These are phyloP conservation scores for Pilophorus perplexus DNA, from an alignment of 2,888 invertebrate species.

Conservation along the genomic window DNA sequence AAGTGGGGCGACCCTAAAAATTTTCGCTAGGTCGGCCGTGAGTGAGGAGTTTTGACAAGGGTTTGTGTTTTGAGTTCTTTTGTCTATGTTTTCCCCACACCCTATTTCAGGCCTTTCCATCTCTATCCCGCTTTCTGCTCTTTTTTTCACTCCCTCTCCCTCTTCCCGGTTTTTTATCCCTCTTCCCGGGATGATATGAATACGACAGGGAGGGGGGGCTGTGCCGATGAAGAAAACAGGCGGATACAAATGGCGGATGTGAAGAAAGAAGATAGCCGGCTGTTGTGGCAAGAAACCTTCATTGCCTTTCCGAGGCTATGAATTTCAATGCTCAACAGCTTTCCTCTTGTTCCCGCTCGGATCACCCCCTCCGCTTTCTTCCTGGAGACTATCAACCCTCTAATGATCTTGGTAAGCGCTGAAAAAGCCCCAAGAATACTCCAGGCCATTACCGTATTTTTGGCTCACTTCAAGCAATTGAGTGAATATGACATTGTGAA, in stretches of 20 bases:
- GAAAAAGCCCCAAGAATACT: too few relatives aligned
- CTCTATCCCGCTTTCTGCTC: too few relatives aligned
- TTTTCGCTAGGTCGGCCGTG: background rate
- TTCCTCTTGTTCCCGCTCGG: slow-evolving; percentile 16
- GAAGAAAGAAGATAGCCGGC: slow-evolving; percentile 17
- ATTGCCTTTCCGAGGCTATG: slow-evolving; percentile 32
- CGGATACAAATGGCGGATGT: slow-evolving; percentile 24
- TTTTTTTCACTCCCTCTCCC: background rate
- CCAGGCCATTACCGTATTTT: too few relatives aligned
- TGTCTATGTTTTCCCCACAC: slow-evolving; percentile 21
- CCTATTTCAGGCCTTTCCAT: background rate
- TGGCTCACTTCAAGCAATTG: too few relatives aligned
- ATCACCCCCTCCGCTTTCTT: too few relatives aligned
- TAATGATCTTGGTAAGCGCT: too few relatives aligned
- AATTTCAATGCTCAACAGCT: slow-evolving; percentile 33
- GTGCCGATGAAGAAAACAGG: slow-evolving; percentile 6
- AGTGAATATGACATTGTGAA: too few relatives aligned
- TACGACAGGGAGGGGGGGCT: slow-evolving; percentile 26
- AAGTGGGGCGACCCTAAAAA: background rate
- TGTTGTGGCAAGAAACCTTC: slow-evolving; percentile 28
- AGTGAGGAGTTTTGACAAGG: slow-evolving; percentile 24
- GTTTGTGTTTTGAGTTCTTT: slow-evolving; percentile 36
- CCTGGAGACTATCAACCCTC: too few relatives aligned
- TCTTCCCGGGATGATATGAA: slow-evolving; percentile 19
- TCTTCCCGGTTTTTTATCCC: background rate